Base-by-base conservation (phyloP, 2,888 invertebrate species). In the Drosophila dives region DNA sequence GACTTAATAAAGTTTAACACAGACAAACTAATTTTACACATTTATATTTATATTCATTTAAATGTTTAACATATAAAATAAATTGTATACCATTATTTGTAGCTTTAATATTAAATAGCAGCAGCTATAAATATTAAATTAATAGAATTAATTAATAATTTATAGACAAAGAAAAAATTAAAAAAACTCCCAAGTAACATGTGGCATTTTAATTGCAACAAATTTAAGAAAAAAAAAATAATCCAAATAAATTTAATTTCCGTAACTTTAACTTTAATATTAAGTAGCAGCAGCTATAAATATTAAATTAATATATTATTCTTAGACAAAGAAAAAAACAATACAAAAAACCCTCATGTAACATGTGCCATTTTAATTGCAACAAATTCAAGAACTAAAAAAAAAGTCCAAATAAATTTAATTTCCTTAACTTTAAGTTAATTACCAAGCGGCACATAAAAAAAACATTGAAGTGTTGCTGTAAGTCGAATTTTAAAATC, bases 361-460 rank as follows among this genome's bases (percentile, higher is more conserved):
- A 45, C 20, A 20, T 20, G 7, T 20, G 45, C 1, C 2, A 15
- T 20, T 45, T 23, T 23, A 15, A 45, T 23, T 23, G 23, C 15
- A 45, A 23, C 29, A 4, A 45, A 15, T 17, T 54, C 15, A 12
- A 36, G 1, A n/a, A 36, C n/a, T 11, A 54, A 7, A 26, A 17
- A 11, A 26, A 17, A 36, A 36, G 17, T 26, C 7, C 7, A 20
- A 36, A 17, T 11, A 2, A 17, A 5, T 15, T 29, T 42, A 40
- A 54, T 67, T 67, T 12, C 33, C 20, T 49, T 53, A 38, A 20
- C 26, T 45, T 45, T 0, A 20, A 49, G 34, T 40, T 40, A 58
- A 68, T 70, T 59, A 70, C 20, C 2, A n/a, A 70, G 10, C 11
- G 3, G 33, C 26, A 51, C 36, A 26, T 58, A 11, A 56, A 50